Percentiles rank a stretch among this genome's conserved stretches.
phyloP scores from a whole-genome alignment of 2,888 invertebrate species.

The Drosophila kuntzei region DNA sequence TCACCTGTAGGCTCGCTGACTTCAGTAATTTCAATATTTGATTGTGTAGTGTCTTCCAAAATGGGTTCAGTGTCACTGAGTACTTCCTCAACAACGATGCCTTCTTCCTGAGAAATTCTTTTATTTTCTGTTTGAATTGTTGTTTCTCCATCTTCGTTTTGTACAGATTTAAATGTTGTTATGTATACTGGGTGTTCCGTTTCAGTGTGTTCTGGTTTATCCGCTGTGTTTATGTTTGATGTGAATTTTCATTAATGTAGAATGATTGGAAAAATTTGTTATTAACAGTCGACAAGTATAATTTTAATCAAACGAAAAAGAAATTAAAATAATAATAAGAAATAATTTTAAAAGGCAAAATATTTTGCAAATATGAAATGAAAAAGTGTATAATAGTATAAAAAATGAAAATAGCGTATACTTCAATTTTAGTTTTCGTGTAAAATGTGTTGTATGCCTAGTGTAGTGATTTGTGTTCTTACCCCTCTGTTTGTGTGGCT shows the following conservation, averaged over 20 bases:
- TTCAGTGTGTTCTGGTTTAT: constrained; percentile 77
- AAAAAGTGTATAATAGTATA: constrained; percentile 8
- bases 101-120: constrained; percentile 83
- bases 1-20: constrained; percentile 84
- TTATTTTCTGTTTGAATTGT: constrained; percentile 84
- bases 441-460: constrained; percentile 60
- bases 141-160: constrained; percentile 84
- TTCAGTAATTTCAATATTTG: constrained; percentile 84
- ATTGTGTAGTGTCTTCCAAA: constrained; percentile 69
- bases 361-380: background rate
- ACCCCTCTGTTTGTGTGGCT: constrained; percentile 82
- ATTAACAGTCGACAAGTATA: constrained; percentile 33
- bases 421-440: constrained; percentile 42
- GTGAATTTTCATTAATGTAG: constrained; percentile 38
- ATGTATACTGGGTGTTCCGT: constrained; percentile 85
- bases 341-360: background rate
- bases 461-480: constrained; percentile 80
- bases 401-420: constrained; percentile 46
- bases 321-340: background rate
- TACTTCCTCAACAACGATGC: constrained; percentile 84
- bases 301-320: background rate
- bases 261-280: constrained; percentile 60
- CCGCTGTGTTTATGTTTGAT: constrained; percentile 68
- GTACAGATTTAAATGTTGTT: constrained; percentile 85
- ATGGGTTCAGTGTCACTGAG: constrained; percentile 84